These are phyloP conservation scores for Vimba vimba DNA, from an alignment of 2,113 vertebrate species.

Conservation along the genomic window DNA sequence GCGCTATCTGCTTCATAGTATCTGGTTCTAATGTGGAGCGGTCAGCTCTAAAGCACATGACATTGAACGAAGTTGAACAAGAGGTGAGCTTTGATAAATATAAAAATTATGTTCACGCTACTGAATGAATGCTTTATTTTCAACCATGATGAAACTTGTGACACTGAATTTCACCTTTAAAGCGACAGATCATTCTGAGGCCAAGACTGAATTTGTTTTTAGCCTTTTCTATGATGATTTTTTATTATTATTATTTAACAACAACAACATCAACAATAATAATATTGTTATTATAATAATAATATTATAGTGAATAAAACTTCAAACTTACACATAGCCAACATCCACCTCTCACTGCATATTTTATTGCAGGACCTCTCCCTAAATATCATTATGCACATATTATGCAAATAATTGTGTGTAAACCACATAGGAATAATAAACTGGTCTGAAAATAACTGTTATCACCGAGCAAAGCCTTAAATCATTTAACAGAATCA, in stretches of 20 bases:
- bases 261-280: too few relatives aligned
- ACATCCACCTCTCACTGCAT: too few relatives aligned
- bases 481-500: constrained; percentile 38
- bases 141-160: neutral
- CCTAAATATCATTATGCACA: neutral
- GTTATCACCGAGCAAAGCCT: neutral
- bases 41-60: constrained; percentile 60
- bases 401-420: neutral
- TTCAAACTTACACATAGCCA: too few relatives aligned
- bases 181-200: neutral
- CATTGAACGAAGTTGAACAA: constrained; percentile 53
- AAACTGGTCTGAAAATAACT: constrained; percentile 33
- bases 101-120: constrained; percentile 38
- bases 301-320: too few relatives aligned
- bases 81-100: constrained; percentile 53
- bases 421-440: constrained; percentile 12
- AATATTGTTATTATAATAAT: too few relatives aligned
- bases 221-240: too few relatives aligned
- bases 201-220: too few relatives aligned
- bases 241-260: too few relatives aligned
- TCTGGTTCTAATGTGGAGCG: constrained; percentile 66
- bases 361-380: neutral
- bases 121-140: neutral
- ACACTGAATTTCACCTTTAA: neutral
- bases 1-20: constrained; percentile 52